Evolutionary conservation across 2,888 invertebrate genomes (phyloP), one percentile per base, ranked within the genome.

Genomic region (Andrena dorsata): DNA sequence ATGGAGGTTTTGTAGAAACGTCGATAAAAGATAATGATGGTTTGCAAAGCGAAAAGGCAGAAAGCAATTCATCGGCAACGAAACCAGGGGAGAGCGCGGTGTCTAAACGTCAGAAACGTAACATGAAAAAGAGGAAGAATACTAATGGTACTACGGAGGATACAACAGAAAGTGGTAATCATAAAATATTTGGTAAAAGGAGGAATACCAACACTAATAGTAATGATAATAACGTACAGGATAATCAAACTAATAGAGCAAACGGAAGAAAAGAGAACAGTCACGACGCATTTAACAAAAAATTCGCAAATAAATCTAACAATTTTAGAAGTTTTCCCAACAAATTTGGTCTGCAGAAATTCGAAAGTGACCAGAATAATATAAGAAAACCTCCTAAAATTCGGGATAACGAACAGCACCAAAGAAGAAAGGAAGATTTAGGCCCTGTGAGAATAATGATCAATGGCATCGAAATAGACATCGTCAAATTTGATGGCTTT

Each of bases 401-500:
- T 93, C 86, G 93, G 91, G 92, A 92, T 70, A 85, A 93, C 63
- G 87, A 91, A 80, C 88, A 92, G 82, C 90, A 94, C 86, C 91
- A 90, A 77, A 89, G 91, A 82, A 92, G 90, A 89, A 93, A 92
- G 91, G 95, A 95, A 66, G 92, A 92, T 10, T 91, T 93, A 0
- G 87, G 83, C 7, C 10, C 84, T 72, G 94, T 95, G 76, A 95
- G 95, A 91, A 94, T 96, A 51, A 94, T 95, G 47, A 95, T 97
- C 23, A 96, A 96, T 93, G 96, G 96, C 4, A 94, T 95, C 90
- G 95, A 95, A 88, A 93, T 96, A 28, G 95, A 96, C 89, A 92
- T 97, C 35, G 94, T 95, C 0, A 95, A 95, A 85, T 96, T 95
- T 92, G 96, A 97, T 91, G 96, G 97, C 1, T 97, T 96, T 91